Conservation (phyloP, 2,888 invertebrate species). For the Serrognathus titanus region DNA sequence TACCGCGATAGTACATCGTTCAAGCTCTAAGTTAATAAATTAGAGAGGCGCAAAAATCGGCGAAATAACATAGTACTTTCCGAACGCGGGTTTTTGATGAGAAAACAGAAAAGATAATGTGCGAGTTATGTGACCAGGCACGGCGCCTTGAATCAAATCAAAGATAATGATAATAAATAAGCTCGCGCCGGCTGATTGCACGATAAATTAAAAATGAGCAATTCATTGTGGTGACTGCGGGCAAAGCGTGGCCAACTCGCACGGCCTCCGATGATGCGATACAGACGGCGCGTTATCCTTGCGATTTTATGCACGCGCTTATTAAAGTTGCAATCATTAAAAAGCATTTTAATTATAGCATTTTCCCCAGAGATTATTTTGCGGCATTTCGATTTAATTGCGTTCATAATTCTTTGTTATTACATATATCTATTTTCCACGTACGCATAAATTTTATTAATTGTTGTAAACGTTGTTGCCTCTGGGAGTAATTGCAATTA, state of each 20-base stretch:
- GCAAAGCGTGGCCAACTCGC: constrained; percentile 2
- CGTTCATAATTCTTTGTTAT: background rate
- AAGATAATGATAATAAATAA: constrained; percentile 26
- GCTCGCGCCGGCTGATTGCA: constrained; percentile 6
- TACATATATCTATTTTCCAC: background rate
- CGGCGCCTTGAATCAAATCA: constrained; percentile 22
- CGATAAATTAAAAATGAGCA: constrained; percentile 3
- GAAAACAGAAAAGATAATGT: background rate
- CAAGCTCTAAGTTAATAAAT: background rate
- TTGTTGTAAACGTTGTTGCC: no score
- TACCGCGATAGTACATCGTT: no score
- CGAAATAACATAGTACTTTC: background rate
- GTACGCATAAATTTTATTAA: no score
- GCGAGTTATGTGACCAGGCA: constrained; percentile 5
- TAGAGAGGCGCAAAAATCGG: background rate
- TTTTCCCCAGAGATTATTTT: background rate
- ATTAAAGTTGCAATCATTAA: background rate
- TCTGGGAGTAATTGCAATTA: no score
- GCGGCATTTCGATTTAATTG: constrained; percentile 1
- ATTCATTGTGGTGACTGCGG: constrained; percentile 1
- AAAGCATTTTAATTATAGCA: constrained; percentile 1
- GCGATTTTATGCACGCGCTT: background rate
- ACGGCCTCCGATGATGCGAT: constrained; percentile 3
- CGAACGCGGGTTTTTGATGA: background rate
- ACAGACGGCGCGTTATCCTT: background rate